Evolutionary conservation across 2,797 vertebrate species (phyloP).

Genomic region (Neosilurus mollespiculum): DNA sequence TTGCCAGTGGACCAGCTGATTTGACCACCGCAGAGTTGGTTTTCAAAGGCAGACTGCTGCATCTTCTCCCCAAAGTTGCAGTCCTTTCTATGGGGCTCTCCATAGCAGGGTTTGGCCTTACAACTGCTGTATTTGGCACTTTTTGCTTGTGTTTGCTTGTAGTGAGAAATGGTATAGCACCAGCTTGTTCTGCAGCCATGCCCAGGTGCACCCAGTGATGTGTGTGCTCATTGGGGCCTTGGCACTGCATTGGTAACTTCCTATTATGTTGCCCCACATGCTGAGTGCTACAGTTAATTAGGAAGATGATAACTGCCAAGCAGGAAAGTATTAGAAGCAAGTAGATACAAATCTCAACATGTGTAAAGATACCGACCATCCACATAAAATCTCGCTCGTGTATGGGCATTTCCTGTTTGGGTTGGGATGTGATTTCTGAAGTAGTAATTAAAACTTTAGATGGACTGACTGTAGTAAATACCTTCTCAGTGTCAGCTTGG

Average conservation of each 20-base stretch:
- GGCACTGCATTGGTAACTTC: conserved; percentile 76
- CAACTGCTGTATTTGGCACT: conserved; percentile 10
- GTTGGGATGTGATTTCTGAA: conserved; percentile 68
- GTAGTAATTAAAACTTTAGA: conserved; percentile 64
- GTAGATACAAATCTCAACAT: conserved; percentile 91
- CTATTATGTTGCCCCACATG: conserved; percentile 78
- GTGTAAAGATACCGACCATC: conserved; percentile 73
- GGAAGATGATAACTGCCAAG: conserved; percentile 87
- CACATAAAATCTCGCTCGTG: conserved; percentile 74
- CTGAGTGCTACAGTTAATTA: conserved; percentile 86
- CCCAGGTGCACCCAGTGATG: conserved; percentile 91
- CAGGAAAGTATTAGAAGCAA: conserved; percentile 85
- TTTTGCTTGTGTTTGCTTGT: conserved; percentile 59
- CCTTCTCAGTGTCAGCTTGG: conserved; percentile 37
- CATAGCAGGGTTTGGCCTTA: conserved; percentile 24
- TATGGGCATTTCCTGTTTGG: conserved; percentile 63
- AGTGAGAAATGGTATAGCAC: conserved; percentile 57
- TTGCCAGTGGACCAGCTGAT: conserved; percentile 68
- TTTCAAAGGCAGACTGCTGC: conserved; percentile 67
- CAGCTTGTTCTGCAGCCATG: conserved; percentile 65
- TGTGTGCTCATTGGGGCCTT: conserved; percentile 77
- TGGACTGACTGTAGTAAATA: conserved; percentile 60
- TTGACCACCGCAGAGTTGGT: conserved; percentile 72
- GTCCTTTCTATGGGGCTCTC: conserved; percentile 73
- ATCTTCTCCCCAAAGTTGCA: conserved; percentile 79